A percentile compares a stretch with the other conserved stretches of the same genome.
These are phyloP conservation scores for Chamaea fasciata DNA, from an alignment of 2,113 vertebrate genomes.

Conservation along the genomic window DNA sequence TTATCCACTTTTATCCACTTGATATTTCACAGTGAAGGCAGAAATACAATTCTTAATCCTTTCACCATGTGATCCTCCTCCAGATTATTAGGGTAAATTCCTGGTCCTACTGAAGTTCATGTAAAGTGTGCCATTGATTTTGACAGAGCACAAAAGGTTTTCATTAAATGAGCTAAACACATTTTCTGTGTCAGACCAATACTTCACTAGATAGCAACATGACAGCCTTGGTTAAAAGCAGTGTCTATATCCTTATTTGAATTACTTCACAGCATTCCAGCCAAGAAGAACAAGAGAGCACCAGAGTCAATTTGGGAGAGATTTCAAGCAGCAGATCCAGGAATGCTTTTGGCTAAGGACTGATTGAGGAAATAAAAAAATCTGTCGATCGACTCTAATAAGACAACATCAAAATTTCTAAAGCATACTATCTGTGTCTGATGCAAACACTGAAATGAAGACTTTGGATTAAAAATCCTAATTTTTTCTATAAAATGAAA, in stretches of 20 bases:
- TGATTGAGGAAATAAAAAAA: not conserved
- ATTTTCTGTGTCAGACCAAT: slow-evolving; percentile 35
- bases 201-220: slow-evolving; percentile 1
- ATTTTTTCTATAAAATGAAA: not conserved
- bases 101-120: slow-evolving; percentile 9
- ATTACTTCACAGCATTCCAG: slow-evolving; percentile 11
- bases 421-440: not conserved
- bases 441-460: not conserved
- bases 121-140: slow-evolving; percentile 26
- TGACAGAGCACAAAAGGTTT: slow-evolving; percentile 46
- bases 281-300: slow-evolving; percentile 6
- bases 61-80: slow-evolving; percentile 46
- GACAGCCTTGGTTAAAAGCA: slow-evolving; percentile 16
- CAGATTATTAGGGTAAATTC: slow-evolving; percentile 50
- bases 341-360: not conserved
- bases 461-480: not conserved
- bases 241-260: not conserved
- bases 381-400: not conserved
- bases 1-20: slow-evolving; percentile 44
- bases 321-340: not conserved
- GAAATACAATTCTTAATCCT: slow-evolving; percentile 48
- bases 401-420: not conserved
- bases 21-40: slow-evolving; percentile 51
- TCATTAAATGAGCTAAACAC: slow-evolving; percentile 39
- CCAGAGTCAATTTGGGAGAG: not conserved